Conservation (phyloP, 2,113 vertebrate genomes). For the Oreochromis aureus region DNA sequence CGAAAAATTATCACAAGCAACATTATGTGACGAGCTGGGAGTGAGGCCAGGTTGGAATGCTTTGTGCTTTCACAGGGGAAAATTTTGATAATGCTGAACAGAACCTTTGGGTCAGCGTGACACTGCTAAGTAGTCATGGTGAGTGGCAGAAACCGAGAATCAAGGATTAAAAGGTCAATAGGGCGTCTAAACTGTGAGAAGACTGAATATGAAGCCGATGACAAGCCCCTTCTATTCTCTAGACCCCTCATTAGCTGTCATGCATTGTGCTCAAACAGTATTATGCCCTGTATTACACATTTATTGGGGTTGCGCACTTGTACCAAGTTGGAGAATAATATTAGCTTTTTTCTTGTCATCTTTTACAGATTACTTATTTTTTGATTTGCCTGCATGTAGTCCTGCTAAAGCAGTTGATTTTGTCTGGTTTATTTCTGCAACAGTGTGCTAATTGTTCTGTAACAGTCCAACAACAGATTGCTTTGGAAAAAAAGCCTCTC, state of each 20-base stretch:
- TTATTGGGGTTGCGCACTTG: neutral
- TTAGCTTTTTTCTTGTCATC: neutral
- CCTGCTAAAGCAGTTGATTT: neutral
- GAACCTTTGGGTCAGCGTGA: neutral
- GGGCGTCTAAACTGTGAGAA: neutral
- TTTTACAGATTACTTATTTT: neutral
- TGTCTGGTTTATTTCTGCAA: neutral
- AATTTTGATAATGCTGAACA: neutral
- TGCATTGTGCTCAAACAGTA: neutral
- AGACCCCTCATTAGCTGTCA: conserved; percentile 30
- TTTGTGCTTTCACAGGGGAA: neutral
- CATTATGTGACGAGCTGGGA: neutral
- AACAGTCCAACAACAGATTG: neutral
- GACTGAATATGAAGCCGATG: conserved; percentile 1
- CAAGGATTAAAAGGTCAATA: conserved; percentile 35
- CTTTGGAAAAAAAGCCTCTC: neutral
- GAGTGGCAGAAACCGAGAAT: neutral
- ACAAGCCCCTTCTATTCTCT: conserved; percentile 4
- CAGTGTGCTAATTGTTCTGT: neutral
- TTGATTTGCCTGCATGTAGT: neutral
- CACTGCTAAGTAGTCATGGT: neutral
- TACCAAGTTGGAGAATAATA: neutral
- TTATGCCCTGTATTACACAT: conserved; percentile 9
- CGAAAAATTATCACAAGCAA: neutral
- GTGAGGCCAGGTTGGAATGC: neutral